These are phyloP conservation scores for Xenentodon cancila DNA, from an alignment of 2,797 vertebrate genomes.

Conservation along the genomic window DNA sequence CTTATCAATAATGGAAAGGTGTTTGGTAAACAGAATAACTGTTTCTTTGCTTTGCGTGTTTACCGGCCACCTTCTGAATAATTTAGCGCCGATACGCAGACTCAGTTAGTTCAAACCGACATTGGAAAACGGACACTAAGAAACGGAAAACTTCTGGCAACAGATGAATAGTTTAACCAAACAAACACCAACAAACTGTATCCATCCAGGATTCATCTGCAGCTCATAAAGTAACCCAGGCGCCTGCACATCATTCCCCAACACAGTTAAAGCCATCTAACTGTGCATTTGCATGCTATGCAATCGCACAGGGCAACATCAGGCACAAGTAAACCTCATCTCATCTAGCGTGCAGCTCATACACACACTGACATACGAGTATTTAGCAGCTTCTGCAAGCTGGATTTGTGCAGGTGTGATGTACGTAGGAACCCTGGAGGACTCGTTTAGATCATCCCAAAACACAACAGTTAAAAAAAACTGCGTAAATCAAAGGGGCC, in stretches of 20 bases:
- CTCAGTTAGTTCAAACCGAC: conserved; percentile 17
- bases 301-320: conserved; percentile 1
- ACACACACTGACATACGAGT: no score
- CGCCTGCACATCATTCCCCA: conserved; percentile 47
- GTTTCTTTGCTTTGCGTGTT: conserved; percentile 22
- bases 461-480: no score
- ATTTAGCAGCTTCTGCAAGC: no score
- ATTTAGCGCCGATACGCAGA: conserved; percentile 32
- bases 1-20: conserved; percentile 53
- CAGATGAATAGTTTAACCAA: conserved; percentile 26
- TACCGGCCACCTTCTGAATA: conserved; percentile 34
- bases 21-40: conserved; percentile 27
- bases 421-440: no score
- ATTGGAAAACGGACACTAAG: conserved; percentile 7
- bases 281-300: conserved; percentile 31
- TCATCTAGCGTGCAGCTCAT: not conserved
- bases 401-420: no score
- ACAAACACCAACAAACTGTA: conserved; percentile 21
- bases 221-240: conserved; percentile 50
- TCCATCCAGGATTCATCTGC: conserved; percentile 56
- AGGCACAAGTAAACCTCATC: conserved; percentile 10
- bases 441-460: no score
- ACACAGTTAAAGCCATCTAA: conserved; percentile 54
- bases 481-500: no score
- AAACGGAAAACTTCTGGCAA: not conserved